A percentile compares a stretch with the other conserved stretches of the same genome.
Evolutionary conservation across 2,797 vertebrate species (phyloP).

Genomic region (Acanthornis magna): DNA sequence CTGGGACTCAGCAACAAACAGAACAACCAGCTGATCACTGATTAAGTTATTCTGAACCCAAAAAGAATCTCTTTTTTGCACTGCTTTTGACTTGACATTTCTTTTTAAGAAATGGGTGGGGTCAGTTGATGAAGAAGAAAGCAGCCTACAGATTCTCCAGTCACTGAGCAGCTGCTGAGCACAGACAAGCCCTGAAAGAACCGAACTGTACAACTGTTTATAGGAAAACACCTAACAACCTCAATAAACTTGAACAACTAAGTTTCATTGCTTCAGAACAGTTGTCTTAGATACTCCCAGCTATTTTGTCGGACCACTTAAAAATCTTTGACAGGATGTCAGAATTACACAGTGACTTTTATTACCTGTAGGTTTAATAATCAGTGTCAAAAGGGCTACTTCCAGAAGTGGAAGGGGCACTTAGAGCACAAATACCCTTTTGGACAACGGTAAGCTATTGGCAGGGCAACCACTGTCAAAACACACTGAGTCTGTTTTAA

Average conservation of each 20-base stretch:
- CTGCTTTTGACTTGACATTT: background rate
- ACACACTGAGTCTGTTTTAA: background rate
- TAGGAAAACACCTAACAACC: background rate
- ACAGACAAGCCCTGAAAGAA: background rate
- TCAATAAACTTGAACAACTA: background rate
- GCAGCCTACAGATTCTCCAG: background rate
- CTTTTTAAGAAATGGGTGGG: background rate
- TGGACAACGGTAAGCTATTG: background rate
- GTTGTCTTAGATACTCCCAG: background rate
- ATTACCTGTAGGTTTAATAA: background rate
- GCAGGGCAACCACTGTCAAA: background rate
- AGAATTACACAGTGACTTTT: background rate
- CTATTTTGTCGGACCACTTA: background rate
- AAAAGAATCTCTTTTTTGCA: background rate
- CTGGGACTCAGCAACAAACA: background rate
- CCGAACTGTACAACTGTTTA: background rate
- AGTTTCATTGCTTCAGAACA: background rate
- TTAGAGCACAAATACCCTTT: background rate
- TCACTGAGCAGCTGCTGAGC: fast-evolving
- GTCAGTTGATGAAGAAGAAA: background rate
- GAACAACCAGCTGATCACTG: background rate
- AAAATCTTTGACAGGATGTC: background rate
- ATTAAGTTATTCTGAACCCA: background rate
- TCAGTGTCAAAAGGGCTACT: background rate
- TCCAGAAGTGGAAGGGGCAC: background rate